These are phyloP conservation scores for Sturnus vulgaris DNA, from an alignment of 2,113 vertebrate species.

Conservation along the genomic window DNA sequence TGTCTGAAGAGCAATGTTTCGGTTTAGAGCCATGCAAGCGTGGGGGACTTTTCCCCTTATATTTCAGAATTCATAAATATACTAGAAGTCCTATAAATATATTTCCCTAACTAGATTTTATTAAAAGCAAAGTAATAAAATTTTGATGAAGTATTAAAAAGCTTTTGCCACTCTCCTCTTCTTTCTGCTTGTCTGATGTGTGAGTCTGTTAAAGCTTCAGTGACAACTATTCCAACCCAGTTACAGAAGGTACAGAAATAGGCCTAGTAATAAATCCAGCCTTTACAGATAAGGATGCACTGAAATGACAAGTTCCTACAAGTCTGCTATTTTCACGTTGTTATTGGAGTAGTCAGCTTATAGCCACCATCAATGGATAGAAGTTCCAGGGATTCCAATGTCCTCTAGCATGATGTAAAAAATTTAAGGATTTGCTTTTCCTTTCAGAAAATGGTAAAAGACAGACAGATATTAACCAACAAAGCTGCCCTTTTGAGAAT, in stretches of 20 bases:
- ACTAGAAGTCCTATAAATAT: not conserved
- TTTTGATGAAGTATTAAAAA: constrained; percentile 21
- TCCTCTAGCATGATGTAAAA: not conserved
- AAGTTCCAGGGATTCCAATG: not conserved
- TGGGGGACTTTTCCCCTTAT: not conserved
- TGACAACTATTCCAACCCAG: not conserved
- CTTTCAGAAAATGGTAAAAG: not conserved
- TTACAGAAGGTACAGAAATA: not conserved
- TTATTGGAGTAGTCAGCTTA: not conserved
- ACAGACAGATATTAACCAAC: not conserved
- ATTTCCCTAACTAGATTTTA: not conserved
- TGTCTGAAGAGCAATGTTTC: not conserved
- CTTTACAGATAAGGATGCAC: not conserved
- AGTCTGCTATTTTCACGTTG: not conserved
- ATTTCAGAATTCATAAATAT: not conserved
- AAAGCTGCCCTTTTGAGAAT: not conserved
- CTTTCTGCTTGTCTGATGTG: not conserved
- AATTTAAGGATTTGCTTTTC: not conserved
- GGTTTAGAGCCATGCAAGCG: not conserved
- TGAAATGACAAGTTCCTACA: not conserved
- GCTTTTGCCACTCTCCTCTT: not conserved
- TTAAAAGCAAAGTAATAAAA: constrained; percentile 29
- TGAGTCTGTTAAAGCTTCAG: not conserved
- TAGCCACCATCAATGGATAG: not conserved
- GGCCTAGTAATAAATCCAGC: not conserved